A percentile compares a stretch with the other conserved stretches of the same genome.
Evolutionary conservation across 2,113 vertebrate species (phyloP).

Genomic region (Actenoides hombroni): DNA sequence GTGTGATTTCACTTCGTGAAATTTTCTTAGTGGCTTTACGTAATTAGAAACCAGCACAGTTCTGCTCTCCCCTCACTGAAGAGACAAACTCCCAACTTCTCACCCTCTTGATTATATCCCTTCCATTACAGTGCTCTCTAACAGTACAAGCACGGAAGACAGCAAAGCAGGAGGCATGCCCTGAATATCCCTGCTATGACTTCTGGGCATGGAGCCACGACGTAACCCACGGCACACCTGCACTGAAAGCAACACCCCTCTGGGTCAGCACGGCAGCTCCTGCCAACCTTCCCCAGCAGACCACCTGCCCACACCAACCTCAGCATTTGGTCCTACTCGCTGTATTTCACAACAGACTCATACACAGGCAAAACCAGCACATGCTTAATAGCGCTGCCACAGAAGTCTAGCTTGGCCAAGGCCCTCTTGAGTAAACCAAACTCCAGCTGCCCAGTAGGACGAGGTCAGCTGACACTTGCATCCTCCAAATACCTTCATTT

Average conservation of each 20-base stretch:
- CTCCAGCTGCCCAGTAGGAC: neutral
- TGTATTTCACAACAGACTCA: neutral
- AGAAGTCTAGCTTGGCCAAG: neutral
- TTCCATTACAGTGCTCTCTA: rapidly evolving
- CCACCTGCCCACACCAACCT: neutral
- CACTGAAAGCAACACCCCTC: neutral
- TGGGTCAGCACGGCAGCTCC: rapidly evolving
- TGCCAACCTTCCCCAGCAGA: rapidly evolving
- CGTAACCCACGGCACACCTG: rapidly evolving
- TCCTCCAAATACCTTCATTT: neutral
- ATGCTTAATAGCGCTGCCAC: neutral
- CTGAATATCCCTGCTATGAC: neutral
- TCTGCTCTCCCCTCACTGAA: neutral
- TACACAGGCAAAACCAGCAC: neutral
- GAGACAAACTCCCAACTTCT: neutral
- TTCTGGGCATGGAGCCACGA: neutral
- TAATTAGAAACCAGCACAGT: neutral
- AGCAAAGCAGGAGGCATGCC: neutral
- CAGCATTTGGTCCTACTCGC: neutral
- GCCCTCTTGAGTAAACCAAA: neutral
- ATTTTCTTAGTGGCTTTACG: neutral
- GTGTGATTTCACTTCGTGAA: too few relatives aligned
- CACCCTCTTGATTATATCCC: neutral
- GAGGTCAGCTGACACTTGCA: neutral
- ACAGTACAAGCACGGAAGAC: neutral